Base-by-base conservation (phyloP, 2,797 vertebrate species). In the Limosa lapponica region DNA sequence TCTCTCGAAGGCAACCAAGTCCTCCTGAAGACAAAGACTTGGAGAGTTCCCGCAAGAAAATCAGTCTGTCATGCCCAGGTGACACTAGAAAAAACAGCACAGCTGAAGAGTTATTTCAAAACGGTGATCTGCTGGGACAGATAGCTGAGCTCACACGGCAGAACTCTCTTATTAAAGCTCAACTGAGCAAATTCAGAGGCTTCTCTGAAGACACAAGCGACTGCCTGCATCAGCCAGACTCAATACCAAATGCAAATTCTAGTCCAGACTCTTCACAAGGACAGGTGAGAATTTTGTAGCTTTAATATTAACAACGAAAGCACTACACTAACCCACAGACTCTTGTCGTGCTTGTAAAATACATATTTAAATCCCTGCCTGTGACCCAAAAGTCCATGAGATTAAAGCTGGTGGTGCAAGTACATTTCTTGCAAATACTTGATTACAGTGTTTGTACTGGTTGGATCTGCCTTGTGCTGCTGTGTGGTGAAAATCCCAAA, bases 141-240 rank as follows among this genome's bases (percentile, higher is more conserved):
- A 98, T 99, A 59, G 95, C 98, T 8, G 98, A 99, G 93, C 95
- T 99, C 61, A 98, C 97, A 10, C 75, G 89, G 54, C 98, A 99
- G 96, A 99, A 99, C 27, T 96, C 98, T 14, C 90, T 97, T 39
- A 98, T 99, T 59, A 98, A 96, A 97, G 96, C 98, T 69, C 98
- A 98, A 73, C 97, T 99, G 36, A 98, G 44, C 91, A 98, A 97
- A 89, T 97, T 97, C 49, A 77, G 73, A 67, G 65, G 24, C 17
- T 65, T 70, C 25, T 80, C 87, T 51, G 97, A 93, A 74, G 96
- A 97, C 41, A 88, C 44, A 75, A 95, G 91, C 17, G 95, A 96
- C 37, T 90, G 91, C 49, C 65, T 83, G 3, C 46, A 32, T 74
- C 97, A 96, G 37, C 77, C 81, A 54, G 89, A 43, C 58, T 61